Base-by-base conservation (phyloP, 2,797 vertebrate genomes). In the Notamacropus eugenii region DNA sequence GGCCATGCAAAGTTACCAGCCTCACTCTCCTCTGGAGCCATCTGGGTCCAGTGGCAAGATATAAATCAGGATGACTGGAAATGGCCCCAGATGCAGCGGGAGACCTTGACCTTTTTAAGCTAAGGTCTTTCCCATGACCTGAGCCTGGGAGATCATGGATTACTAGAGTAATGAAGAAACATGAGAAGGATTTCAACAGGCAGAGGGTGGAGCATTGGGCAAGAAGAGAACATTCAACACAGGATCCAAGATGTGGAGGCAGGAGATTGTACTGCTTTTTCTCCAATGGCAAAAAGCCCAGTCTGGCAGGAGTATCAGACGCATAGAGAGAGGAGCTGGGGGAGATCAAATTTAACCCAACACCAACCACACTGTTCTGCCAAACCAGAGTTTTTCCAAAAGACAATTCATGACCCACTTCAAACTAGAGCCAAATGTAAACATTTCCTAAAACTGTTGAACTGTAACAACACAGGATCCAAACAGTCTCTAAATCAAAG, bases 371-470 rank as follows among this genome's bases (percentile, higher is more conserved):
- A 87, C 40, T 50, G 40, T 87, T 87, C 11, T 87, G 74, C 74
- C 74, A 87, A 87, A 87, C 74, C 74, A 87, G 74, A 87, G 74
- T 87, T 87, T 87, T 87, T 87, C 74, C 74, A 87, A 27, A 87
- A 87, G 40, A 87, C 74, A 87, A 87, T 87, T 46, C 74, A 87
- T 87, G 74, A 87, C 74, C 74, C 74, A 87, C 40, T 87, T 87
- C 74, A 22, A 87, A 50, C 74, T 40, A 87, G 74, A 87, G 40
- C 74, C 74, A 87, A 87, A 87, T 87, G 74, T 87, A 87, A 87
- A 87, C 22, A 87, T 87, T 87, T 87, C 40, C 74, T 87, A 87
- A 87, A 87, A 87, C 40, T 50, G 40, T 27, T 87, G 74, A 87
- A 87, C 74, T 46, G 74, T 50, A 50, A 87, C 74, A 87, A 34